Conservation (phyloP, 2,113 vertebrate genomes). For the Mohoua ochrocephala region DNA sequence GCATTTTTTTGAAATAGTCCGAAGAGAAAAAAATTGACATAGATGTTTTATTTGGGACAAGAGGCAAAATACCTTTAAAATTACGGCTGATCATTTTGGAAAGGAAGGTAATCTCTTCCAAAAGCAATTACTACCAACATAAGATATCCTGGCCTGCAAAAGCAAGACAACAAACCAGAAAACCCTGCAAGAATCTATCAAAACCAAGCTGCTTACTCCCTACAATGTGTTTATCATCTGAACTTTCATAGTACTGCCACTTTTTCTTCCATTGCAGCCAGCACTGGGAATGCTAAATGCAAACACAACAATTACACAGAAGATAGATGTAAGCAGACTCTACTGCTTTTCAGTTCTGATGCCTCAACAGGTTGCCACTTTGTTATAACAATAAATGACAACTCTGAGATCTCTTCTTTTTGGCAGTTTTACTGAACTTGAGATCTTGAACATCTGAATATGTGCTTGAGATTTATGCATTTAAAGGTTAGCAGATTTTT, state of each 20-base stretch:
- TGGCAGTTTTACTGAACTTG: not conserved
- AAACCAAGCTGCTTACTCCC: not conserved
- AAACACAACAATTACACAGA: not conserved
- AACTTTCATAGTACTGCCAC: not conserved
- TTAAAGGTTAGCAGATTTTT: not conserved
- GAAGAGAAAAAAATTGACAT: rapidly evolving
- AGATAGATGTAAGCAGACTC: not conserved
- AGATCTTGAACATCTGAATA: not conserved
- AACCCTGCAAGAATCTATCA: not conserved
- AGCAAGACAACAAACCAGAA: not conserved
- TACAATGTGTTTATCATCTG: not conserved
- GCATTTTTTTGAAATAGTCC: not conserved
- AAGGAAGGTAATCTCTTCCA: not conserved
- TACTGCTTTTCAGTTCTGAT: not conserved
- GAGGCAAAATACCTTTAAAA: not conserved
- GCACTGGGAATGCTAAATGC: not conserved
- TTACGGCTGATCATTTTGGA: not conserved
- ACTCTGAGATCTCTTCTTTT: not conserved
- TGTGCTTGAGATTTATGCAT: not conserved
- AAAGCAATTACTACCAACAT: not conserved
- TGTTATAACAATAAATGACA: not conserved
- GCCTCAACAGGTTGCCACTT: not conserved
- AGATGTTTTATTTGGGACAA: not conserved
- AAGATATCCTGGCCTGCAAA: not conserved
- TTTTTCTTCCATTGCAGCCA: not conserved